Conservation (phyloP, 2,888 invertebrate species). For the Pollenia amentaria region DNA sequence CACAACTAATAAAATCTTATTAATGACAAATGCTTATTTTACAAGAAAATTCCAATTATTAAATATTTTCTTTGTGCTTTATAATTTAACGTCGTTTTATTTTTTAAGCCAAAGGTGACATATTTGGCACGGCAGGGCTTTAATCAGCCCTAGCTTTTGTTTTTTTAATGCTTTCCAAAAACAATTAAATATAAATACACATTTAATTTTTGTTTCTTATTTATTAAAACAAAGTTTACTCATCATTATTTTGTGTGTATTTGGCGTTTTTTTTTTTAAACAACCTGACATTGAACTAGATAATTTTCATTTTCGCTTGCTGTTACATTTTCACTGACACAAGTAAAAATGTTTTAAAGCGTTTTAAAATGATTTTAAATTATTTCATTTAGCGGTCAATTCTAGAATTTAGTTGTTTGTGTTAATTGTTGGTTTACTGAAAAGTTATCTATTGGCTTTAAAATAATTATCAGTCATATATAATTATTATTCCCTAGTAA, state of each 20-base stretch:
- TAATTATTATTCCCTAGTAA: slow-evolving; percentile 52
- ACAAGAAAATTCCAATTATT: too few species aligned
- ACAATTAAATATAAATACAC: too few species aligned
- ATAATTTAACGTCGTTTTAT: too few species aligned
- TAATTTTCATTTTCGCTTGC: slow-evolving; percentile 39
- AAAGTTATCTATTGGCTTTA: background rate
- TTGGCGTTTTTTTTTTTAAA: slow-evolving; percentile 4
- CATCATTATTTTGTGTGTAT: slow-evolving; percentile 11
- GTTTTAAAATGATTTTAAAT: slow-evolving; percentile 31
- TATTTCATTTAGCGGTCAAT: slow-evolving; percentile 39
- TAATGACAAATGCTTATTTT: too few species aligned
- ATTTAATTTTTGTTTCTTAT: background rate
- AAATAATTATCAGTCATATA: too few species aligned
- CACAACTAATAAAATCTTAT: too few species aligned
- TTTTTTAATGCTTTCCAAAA: too few species aligned
- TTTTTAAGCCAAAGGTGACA: too few species aligned
- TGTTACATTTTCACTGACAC: slow-evolving; percentile 12
- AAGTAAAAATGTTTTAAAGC: slow-evolving; percentile 36
- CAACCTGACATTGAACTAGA: slow-evolving; percentile 67
- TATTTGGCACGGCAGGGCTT: too few species aligned
- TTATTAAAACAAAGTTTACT: slow-evolving; percentile 4
- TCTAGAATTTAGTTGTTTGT: background rate
- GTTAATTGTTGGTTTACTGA: background rate
- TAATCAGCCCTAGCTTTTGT: too few species aligned
- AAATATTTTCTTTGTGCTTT: too few species aligned